Percentiles rank a stretch among this genome's conserved stretches.
Evolutionary conservation across 2,113 vertebrate species (phyloP).

Genomic region (Cepphus grylle): DNA sequence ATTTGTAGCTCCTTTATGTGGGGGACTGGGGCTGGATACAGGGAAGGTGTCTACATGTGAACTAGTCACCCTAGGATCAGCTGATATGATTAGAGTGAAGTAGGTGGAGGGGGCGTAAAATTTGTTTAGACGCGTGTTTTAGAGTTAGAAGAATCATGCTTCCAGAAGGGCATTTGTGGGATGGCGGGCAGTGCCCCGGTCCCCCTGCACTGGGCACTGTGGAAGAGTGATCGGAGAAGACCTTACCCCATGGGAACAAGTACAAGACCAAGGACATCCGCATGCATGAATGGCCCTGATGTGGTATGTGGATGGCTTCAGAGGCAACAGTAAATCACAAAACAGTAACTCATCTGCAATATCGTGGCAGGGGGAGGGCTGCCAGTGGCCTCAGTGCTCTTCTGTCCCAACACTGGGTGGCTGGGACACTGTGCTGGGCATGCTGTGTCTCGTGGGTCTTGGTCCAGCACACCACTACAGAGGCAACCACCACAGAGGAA

Average conservation of each 20-base stretch:
- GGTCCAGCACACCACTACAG: background rate
- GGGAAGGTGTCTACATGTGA: background rate
- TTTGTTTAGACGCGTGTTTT: background rate
- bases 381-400: background rate
- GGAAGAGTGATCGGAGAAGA: background rate
- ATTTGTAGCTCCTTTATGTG: background rate
- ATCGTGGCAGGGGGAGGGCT: background rate
- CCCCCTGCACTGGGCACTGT: background rate
- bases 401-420: background rate
- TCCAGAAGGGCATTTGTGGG: background rate
- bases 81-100: background rate
- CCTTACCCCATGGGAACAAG: background rate
- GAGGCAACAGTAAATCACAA: background rate
- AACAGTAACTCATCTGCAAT: background rate
- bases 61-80: background rate
- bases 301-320: background rate
- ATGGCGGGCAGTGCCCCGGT: background rate
- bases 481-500: background rate
- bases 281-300: background rate
- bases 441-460: rapidly evolving
- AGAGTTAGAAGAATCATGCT: background rate
- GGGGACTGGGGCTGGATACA: background rate
- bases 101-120: background rate
- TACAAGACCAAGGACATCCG: background rate
- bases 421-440: background rate